A percentile compares a stretch with the other conserved stretches of the same genome.
phyloP scores from a whole-genome alignment of 2,113 vertebrate species.

The Megaleporinus macrocephalus region DNA sequence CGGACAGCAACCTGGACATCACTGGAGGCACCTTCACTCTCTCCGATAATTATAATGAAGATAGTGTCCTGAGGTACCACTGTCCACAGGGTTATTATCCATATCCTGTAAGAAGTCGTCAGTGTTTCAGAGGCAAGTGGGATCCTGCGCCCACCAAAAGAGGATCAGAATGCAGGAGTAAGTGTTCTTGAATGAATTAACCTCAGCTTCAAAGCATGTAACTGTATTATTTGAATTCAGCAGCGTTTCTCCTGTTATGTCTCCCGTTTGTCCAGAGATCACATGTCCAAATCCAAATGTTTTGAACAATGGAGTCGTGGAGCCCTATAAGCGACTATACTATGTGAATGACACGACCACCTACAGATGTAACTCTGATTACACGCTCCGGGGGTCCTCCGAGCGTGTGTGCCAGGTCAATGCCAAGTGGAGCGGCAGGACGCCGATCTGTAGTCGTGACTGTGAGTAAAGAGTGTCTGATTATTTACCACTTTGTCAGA shows the following conservation, averaged over 20 bases:
- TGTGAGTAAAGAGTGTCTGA: constrained; percentile 63
- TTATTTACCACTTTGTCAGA: too few relatives aligned
- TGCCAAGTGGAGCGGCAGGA: constrained; percentile 83
- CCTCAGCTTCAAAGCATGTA: too few relatives aligned
- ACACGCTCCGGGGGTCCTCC: constrained; percentile 73
- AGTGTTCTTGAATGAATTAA: background rate
- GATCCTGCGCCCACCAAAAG: background rate
- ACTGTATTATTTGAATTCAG: background rate
- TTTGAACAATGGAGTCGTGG: constrained; percentile 70
- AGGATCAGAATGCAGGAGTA: constrained; percentile 38
- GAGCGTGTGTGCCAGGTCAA: constrained; percentile 76
- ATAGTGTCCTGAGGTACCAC: constrained; percentile 11
- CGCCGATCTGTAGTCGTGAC: constrained; percentile 79
- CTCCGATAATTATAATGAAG: constrained; percentile 8
- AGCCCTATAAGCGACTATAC: constrained; percentile 70
- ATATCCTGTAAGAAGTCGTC: background rate
- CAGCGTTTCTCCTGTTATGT: background rate
- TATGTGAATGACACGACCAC: constrained; percentile 71
- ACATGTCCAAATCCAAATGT: constrained; percentile 66
- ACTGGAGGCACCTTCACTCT: constrained; percentile 18
- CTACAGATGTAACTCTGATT: constrained; percentile 79
- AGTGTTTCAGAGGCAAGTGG: constrained; percentile 14
- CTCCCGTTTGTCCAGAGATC: constrained; percentile 17
- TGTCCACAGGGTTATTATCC: constrained; percentile 46
- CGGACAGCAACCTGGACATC: constrained; percentile 13